These are phyloP conservation scores for Polydrusus tereticollis DNA, from an alignment of 2,888 invertebrate species.

Conservation along the genomic window DNA sequence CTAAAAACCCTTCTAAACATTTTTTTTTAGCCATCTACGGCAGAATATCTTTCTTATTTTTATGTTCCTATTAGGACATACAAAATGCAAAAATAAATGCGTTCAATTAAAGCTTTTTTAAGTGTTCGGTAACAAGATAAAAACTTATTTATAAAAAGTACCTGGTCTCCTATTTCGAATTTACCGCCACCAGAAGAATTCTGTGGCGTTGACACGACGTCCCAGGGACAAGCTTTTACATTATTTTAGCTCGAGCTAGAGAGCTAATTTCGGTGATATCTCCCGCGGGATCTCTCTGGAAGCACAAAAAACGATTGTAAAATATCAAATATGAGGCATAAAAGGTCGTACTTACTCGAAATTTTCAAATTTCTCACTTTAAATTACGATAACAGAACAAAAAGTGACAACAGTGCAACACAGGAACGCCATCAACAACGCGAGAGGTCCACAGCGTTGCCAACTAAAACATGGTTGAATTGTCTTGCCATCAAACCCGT, in stretches of 20 bases:
- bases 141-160: slow-evolving; percentile 25
- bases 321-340: slow-evolving; percentile 10
- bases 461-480: slow-evolving; percentile 42
- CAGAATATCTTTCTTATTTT: too few relatives aligned
- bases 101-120: too few relatives aligned
- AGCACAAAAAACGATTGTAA: slow-evolving; percentile 17
- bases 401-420: slow-evolving; percentile 68
- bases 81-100: too few relatives aligned
- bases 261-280: slow-evolving; percentile 8
- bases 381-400: slow-evolving; percentile 61
- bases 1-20: not conserved
- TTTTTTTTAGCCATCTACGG: not conserved
- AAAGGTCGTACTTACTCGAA: slow-evolving; percentile 31
- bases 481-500: not conserved
- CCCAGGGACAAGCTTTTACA: slow-evolving; percentile 63
- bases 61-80: too few relatives aligned
- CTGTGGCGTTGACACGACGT: slow-evolving; percentile 63
- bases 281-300: not conserved
- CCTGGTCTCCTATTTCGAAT: slow-evolving; percentile 53
- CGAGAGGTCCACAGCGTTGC: slow-evolving; percentile 36
- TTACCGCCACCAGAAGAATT: slow-evolving; percentile 58
- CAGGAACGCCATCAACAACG: slow-evolving; percentile 52
- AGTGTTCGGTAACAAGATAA: not conserved
- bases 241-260: slow-evolving; percentile 42
- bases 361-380: slow-evolving; percentile 43